Evolutionary conservation across 2,888 invertebrate genomes (phyloP), one percentile per base, ranked within the genome.

Genomic region (Heliconius ethilla): DNA sequence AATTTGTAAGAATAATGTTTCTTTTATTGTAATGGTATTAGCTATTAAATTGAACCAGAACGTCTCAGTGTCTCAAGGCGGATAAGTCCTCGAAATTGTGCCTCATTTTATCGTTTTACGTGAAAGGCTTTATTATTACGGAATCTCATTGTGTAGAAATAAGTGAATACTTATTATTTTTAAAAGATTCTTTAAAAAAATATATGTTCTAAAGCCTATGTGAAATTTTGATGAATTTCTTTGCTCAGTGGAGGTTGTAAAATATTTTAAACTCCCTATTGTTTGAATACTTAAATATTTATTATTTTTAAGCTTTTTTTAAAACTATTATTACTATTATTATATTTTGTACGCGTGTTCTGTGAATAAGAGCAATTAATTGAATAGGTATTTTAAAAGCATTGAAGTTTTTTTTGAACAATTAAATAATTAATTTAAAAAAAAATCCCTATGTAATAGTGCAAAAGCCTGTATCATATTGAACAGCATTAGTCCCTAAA

Each of bases 181-280:
- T 67, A 13, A 45, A 69, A 59, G 70, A 33, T 72, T 40, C 67
- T 63, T 55, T 55, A 55, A 22, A 55, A 55, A 33, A 37, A 62
- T 1, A 40, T 11, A 74, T 63, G 40, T 63, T 45, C 63, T 83
- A 82, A 86, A 85, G 82, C 81, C 86, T 85, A 78, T 84, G 83
- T 79, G 79, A 81, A 82, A 82, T 78, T 73, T 86, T 83, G 87
- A 86, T 86, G 83, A 84, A 83, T 89, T 91, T 86, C 83, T 91
- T 92, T 92, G 92, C 93, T 93, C 92, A 92, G 90, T 85, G 87
- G 89, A 88, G 93, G 92, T 93, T 92, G 93, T 93, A 89, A 86
- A 78, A 82, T 83, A 82, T 75, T 82, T 83, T 82, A 83, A 77
- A 78, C 63, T 81, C 59, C 76, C 78, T 70, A 78, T 80, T 80